Base-by-base conservation (phyloP, 2,113 vertebrate species). In the Grallaria varia region DNA sequence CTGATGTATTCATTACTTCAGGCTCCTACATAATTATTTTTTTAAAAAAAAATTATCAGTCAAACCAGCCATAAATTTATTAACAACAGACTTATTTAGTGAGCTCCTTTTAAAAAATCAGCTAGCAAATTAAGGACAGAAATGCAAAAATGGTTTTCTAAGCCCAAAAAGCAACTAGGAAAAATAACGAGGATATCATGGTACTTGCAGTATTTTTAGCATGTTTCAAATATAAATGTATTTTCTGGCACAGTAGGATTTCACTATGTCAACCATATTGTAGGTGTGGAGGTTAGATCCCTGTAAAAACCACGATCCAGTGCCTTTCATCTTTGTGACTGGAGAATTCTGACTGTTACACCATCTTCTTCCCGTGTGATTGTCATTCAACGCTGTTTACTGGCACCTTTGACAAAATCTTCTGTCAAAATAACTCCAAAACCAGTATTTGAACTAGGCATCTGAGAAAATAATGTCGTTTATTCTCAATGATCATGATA, bases 381-480 rank as follows among this genome's bases (percentile, higher is more conserved):
- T 87, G 69, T 87, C 88, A 81, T 78, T 92, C 64, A 79, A 44
- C 56, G 25, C 8, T 66, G 17, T 74, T 88, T 90, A 23, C 76
- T 87, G 83, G 31, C 64, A 81, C 78, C 49, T 67, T 86, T 74
- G 39, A 68, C 60, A 94, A 92, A 90, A 83, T 50, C 25, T 67
- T 60, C 35, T n/a, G 77, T 86, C 67, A 88, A 86, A 88, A 67
- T 80, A 71, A 80, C 60, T 95, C 45, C 59, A 49, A 89, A 87
- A 59, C 1, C 17, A 37, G 44, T 53, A 55, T 52, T 89, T 80
- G 67, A 95, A 30, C 10, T 39, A 94, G 25, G 25, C 58, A 83
- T 85, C 82, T 68, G 64, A 90, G 52, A 84, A 95, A 92, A 88
- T 66, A 88, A 63, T 52, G 60, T 58, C 5, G 19, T 93, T 95